Base-by-base conservation (phyloP, 2,888 invertebrate species). In the Cosmia pyralina region DNA sequence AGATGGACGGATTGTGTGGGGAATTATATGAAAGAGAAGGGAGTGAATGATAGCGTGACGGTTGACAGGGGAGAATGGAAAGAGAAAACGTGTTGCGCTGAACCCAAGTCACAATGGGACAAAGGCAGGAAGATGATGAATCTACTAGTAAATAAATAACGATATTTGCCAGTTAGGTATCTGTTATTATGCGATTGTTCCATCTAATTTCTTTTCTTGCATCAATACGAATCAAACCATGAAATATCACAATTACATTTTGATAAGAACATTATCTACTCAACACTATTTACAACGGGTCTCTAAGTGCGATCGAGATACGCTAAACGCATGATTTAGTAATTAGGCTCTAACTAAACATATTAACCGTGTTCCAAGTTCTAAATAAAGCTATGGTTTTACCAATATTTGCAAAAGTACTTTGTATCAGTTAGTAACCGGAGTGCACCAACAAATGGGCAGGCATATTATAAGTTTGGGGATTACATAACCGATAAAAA, bases 381-480 rank as follows among this genome's bases (percentile, higher is more conserved):
- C 15, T 44, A 53, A 41, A 74, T 34, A 74, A 48, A 59, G n/a
- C 34, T 64, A 17, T 15, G 0, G 28, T n/a, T 48, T 8, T 19
- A 34, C 10, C 4, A 28, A 19, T 63, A 38, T 46, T 19, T 52
- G 4, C 19, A 22, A 63, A 55, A n/a, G n/a, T 66, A 76, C 28
- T 60, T 55, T 67, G 50, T 76, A 60, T 50, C 68, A 19, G 46
- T 66, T 82, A 46, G 55, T 34, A 22, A 22, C 28, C 44, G 0
- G 46, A 62, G 50, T 62, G 60, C 28, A 50, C 55, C 17, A 55
- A 65, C 76, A 77, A 81, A n/a, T n/a, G n/a, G n/a, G n/a, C n/a
- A n/a, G n/a, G n/a, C n/a, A n/a, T n/a, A n/a, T n/a, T n/a, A n/a
- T n/a, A n/a, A n/a, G n/a, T n/a, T n/a, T n/a, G n/a, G n/a, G n/a